These are phyloP conservation scores for Pipra filicauda DNA, from an alignment of 2,113 vertebrate genomes.

Conservation along the genomic window DNA sequence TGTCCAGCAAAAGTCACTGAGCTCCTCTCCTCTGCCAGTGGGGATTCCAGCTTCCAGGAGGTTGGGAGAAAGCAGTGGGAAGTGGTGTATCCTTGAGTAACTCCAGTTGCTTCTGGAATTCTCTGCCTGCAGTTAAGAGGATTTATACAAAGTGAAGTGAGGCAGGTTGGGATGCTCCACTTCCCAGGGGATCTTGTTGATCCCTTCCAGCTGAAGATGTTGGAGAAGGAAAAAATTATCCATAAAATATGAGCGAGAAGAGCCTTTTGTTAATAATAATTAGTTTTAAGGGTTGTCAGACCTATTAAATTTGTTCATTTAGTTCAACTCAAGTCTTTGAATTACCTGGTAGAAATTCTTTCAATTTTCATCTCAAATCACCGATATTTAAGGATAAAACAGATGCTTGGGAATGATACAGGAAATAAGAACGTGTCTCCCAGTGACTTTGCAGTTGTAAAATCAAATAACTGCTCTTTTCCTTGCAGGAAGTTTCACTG, in stretches of 20 bases:
- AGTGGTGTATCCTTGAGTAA: not conserved
- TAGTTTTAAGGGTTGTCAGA: not conserved
- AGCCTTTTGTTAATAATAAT: not conserved
- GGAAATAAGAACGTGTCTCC: not conserved
- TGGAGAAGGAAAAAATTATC: not conserved
- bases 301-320: not conserved
- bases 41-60: not conserved
- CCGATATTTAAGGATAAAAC: not conserved
- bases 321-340: not conserved
- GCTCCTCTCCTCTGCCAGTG: not conserved
- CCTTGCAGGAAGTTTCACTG: not conserved
- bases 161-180: not conserved
- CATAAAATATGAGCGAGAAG: fast-evolving
- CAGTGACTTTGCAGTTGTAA: fast-evolving
- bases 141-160: not conserved
- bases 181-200: not conserved
- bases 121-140: not conserved
- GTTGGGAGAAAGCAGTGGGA: not conserved
- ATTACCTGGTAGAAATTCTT: not conserved
- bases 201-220: not conserved
- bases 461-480: not conserved
- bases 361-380: fast-evolving
- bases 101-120: not conserved
- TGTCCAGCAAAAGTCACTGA: fast-evolving
- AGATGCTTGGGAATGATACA: not conserved